Evolutionary conservation across 2,113 vertebrate genomes (phyloP), one percentile per base, ranked within the genome.

Genomic region (Perca fluviatilis): DNA sequence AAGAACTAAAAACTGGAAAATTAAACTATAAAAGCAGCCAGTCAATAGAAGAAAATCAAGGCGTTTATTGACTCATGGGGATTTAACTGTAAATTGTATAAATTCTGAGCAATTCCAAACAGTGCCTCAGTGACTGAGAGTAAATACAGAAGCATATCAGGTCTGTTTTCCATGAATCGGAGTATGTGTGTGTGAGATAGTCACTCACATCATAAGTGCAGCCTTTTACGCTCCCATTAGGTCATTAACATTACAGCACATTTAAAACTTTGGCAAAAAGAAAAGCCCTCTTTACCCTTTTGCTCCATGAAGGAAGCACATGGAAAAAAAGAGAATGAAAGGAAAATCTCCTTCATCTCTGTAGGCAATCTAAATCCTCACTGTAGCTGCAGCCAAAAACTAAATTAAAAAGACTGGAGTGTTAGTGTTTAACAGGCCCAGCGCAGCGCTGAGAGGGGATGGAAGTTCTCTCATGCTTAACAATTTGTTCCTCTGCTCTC

Each of bases 321-420:
- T 78, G 67, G 64, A 77, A 83, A 84, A 84, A 56, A 72, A 67
- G 57, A 60, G 51, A 79, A 85, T 50, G 53, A 86, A 84, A 86
- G 77, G 80, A 89, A 82, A 85, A 74, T 71, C 56, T 69, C 85
- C 80, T 88, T 85, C 83, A 91, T 89, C 90, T 91, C 91, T 77
- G 86, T 86, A 74, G 89, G 91, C 69, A 88, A 80, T 83, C 79
- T n/a, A 90, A 93, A 94, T 91, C 87, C 89, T 90, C 49, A 56
- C 60, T 19, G 79, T 33, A 64, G 68, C 87, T 30, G 63, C 25
- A 27, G 89, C 91, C 86, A 93, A 88, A 71, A 84, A 83, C 49
- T 53, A 83, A 86, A 93, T 91, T 83, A 89, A 91, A 90, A 89
- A 80, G 76, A 77, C n/a, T 21, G 65, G 47, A 82, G 82, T 74